These are phyloP conservation scores for Leptogaster cylindrica DNA, from an alignment of 2,888 invertebrate genomes.

Conservation along the genomic window DNA sequence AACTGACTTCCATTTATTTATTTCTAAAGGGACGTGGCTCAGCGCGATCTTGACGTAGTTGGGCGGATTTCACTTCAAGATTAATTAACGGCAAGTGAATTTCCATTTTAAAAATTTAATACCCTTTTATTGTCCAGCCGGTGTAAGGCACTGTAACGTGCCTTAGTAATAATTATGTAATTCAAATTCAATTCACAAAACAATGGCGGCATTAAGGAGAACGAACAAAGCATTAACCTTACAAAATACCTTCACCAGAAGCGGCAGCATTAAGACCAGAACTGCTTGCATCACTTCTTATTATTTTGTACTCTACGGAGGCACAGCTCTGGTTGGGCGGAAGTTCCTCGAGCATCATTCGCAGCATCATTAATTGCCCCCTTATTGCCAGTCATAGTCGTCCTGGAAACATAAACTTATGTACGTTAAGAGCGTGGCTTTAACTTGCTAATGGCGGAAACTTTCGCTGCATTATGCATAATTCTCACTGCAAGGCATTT, in stretches of 20 bases:
- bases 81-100: conserved; percentile 2
- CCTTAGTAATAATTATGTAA: conserved; percentile 10
- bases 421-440: not conserved
- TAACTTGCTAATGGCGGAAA: conserved; percentile 29
- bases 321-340: not conserved
- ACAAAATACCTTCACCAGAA: conserved; percentile 1
- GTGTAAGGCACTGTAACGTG: not conserved
- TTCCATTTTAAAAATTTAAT: not conserved
- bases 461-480: conserved; percentile 18
- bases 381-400: conserved; percentile 11
- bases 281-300: conserved; percentile 2
- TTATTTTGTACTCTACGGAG: not conserved
- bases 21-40: not conserved
- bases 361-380: conserved; percentile 30
- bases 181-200: conserved; percentile 33
- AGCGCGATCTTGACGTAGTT: not conserved
- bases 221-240: conserved; percentile 6
- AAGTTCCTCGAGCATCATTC: conserved; percentile 12
- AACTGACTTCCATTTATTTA: not conserved
- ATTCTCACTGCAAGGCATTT: conserved; percentile 19
- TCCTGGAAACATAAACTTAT: conserved; percentile 10
- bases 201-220: conserved; percentile 22
- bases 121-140: not conserved
- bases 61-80: not conserved
- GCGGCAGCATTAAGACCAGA: not conserved